Evolutionary conservation across 1,140 invertebrate species (phyloP), one percentile per base, ranked within the genome.

Genomic region (Atta colombica): DNA sequence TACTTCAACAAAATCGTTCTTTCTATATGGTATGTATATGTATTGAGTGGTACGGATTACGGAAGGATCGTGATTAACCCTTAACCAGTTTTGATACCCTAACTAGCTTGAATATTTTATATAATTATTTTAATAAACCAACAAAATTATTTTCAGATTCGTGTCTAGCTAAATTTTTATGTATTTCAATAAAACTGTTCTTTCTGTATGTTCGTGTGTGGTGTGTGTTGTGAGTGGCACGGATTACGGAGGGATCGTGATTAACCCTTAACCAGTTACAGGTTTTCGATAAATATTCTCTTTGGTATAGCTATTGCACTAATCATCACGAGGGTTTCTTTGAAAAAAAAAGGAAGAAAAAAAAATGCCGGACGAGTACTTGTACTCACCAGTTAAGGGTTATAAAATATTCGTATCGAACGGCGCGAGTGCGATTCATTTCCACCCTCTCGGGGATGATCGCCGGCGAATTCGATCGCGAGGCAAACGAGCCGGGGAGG

Each of bases 41-140:
- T 63, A 12, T 63, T n/a, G 14, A 28, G n/a, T 88, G 75, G 74
- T 84, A 89, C 74, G 88, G 85, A 89, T 77, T 58, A 16, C 28
- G 49, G 65, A 72, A 45, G 77, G 65, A 89, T 55, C 31, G 69
- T 61, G 55, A 74, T 84, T 74, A 82, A 84, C n/a, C 69, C 55
- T 84, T 84, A 49, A 84, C 39, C 55, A 55, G 55, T 49, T 21
- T 45, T 45, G 8, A 45, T 0, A 10, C 39, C 8, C 39, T 45
- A 45, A 10, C 39, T 39, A 39, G 35, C 35, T 45, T 45, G 8
- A 45, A 0, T 45, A 45, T 45, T 45, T 45, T 45, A 45, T 1
- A 10, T 45, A 45, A 45, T 10, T 45, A 45, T 45, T 45, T 45
- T 45, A 10, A 10, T 45, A 45, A 10, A 45, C 8, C 39, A 45